Evolutionary conservation across 2,113 vertebrate genomes (phyloP), one percentile per base, ranked within the genome.

Genomic region (Myotis yumanensis): DNA sequence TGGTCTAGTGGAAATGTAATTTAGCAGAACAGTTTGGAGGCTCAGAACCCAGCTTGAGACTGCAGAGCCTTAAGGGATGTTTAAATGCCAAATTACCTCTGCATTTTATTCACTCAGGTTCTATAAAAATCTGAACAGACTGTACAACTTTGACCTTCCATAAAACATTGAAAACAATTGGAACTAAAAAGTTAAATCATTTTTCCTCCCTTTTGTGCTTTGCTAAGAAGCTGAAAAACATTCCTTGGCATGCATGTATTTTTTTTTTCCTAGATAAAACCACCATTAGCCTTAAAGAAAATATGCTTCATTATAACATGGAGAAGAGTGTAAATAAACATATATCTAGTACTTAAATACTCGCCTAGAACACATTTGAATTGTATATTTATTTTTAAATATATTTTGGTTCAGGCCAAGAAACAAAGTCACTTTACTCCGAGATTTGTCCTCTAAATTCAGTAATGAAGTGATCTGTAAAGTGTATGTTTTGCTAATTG

Each of bases 361-460:
- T 93, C 9, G 0, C 75, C 75, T 54, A 79, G 71, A 83, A 79
- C 30, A 54, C 93, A 95, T 88, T 88, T 93, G 64, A 88, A 82
- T 92, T 71, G 14, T 90, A 52, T 95, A 86, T 96, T 94, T 96
- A 91, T 95, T 90, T 95, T 96, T 88, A 79, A 96, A 71, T n/a
- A 43, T 87, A 96, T 84, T 93, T 95, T 97, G 77, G 32, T 85
- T 96, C 80, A 91, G 76, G 40, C 18, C 30, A 69, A 72, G 64
- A 95, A 86, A 81, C 23, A 89, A 90, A 52, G 64, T 93, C 64
- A 57, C 82, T 96, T 89, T 93, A 76, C 28, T 69, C n/a, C 76
- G 51, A 85, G 32, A 48, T 84, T 59, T 85, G 71, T 80, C 51
- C 54, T 83, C 32, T 91, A 37, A 96, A 52, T 72, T 79, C 57